These are phyloP conservation scores for Ranitomeya imitator DNA, from an alignment of 2,113 vertebrate genomes.

Conservation along the genomic window DNA sequence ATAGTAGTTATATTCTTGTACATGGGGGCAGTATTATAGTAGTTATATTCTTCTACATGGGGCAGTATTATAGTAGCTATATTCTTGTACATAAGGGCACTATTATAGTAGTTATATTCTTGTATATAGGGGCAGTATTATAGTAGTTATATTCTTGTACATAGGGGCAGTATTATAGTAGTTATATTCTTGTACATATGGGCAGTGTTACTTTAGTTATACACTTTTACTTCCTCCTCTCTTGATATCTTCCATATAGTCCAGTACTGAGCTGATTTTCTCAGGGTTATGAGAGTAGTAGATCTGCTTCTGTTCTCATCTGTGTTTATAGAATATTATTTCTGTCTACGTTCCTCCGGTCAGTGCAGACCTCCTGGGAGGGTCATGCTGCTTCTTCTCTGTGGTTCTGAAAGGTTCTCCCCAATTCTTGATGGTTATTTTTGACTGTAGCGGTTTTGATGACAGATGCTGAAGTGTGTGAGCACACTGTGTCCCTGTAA, in stretches of 20 bases:
- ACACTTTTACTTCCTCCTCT: too few relatives aligned
- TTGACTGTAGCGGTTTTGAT: not conserved
- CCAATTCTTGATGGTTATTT: constrained; percentile 9
- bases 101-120: not conserved
- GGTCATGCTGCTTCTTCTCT: not conserved
- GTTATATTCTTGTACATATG: constrained; percentile 1
- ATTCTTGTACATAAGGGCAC: too few relatives aligned
- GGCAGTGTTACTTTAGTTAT: constrained; percentile 2
- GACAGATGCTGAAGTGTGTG: constrained; percentile 22
- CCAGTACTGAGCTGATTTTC: not conserved
- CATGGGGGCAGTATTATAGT: too few relatives aligned
- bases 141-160: not conserved
- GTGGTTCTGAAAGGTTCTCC: constrained; percentile 5
- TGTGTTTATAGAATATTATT: not conserved
- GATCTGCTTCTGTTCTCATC: not conserved
- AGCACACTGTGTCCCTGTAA: constrained; percentile 38
- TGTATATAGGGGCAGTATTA: not conserved
- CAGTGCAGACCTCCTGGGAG: not conserved
- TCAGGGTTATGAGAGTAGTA: not conserved
- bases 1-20: too few relatives aligned
- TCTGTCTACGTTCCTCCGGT: not conserved
- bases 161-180: too few relatives aligned
- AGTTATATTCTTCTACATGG: too few relatives aligned
- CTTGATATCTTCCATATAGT: too few relatives aligned
- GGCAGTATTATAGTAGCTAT: too few relatives aligned